Conservation (phyloP, 2,888 invertebrate species). For the Drymonia ruficornis region DNA sequence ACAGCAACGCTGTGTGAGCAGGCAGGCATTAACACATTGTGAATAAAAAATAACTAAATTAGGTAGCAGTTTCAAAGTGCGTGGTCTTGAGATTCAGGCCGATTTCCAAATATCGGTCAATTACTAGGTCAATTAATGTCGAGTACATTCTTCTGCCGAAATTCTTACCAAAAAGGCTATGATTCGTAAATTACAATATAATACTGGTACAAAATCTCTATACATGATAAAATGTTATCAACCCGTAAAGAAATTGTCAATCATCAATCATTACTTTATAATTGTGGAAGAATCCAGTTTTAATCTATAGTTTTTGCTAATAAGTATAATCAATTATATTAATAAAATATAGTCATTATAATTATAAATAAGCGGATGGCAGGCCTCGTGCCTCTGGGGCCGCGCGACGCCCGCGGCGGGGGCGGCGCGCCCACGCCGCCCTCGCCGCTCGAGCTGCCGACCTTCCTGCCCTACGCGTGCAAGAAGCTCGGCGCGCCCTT, state of each 20-base stretch:
- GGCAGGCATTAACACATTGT: too few relatives aligned
- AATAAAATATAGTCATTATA: not conserved
- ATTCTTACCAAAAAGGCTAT: not conserved
- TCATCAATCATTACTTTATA: not conserved
- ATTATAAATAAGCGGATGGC: not conserved
- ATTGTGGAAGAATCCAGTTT: not conserved
- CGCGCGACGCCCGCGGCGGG: slow-evolving; percentile 28
- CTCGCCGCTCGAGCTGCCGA: slow-evolving; percentile 31
- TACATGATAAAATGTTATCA: not conserved
- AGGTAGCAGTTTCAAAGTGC: too few relatives aligned
- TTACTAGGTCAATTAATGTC: too few relatives aligned
- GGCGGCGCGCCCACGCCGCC: slow-evolving; percentile 25
- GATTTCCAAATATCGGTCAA: too few relatives aligned
- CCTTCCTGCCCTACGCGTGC: slow-evolving; percentile 44
- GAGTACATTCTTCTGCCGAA: too few relatives aligned
- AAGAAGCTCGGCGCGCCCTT: slow-evolving; percentile 36
- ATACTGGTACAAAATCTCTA: not conserved
- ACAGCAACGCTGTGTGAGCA: too few relatives aligned
- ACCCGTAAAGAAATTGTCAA: not conserved
- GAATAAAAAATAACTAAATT: too few relatives aligned
- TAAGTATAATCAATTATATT: not conserved
- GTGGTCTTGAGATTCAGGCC: too few relatives aligned
- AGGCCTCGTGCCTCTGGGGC: not conserved
- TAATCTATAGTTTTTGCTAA: not conserved
- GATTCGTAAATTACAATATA: not conserved